Conservation (phyloP, 1,140 invertebrate genomes). For the Eupeodes corollae region DNA sequence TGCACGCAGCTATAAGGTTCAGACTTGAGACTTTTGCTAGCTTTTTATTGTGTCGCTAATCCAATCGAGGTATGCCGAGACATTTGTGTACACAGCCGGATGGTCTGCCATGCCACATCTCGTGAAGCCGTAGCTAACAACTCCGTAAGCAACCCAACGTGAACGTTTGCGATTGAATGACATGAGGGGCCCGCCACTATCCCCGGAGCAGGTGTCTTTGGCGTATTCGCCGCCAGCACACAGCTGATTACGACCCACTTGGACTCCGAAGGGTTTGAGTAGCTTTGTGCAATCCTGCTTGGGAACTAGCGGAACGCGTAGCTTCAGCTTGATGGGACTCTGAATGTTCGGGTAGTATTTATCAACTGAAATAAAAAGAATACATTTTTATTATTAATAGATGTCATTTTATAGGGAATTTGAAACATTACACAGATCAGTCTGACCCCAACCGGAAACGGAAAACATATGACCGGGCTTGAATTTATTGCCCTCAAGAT, state of each 20-base stretch:
- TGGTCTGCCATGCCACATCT: slow-evolving; percentile 42
- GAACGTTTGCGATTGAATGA: slow-evolving; percentile 26
- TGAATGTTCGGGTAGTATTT: slow-evolving; percentile 32
- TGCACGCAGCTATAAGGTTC: no score
- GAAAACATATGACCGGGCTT: slow-evolving; percentile 44
- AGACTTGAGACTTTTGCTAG: no score
- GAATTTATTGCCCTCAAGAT: slow-evolving; percentile 34
- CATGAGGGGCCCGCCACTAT: slow-evolving; percentile 48
- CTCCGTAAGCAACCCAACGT: slow-evolving; percentile 39
- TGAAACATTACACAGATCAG: slow-evolving; percentile 40
- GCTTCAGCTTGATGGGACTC: slow-evolving; percentile 34
- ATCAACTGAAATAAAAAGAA: slow-evolving; percentile 18
- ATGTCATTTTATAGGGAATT: background rate
- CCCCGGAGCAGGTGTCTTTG: slow-evolving; percentile 56
- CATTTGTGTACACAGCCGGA: slow-evolving; percentile 46
- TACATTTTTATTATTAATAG: background rate
- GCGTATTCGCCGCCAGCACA: slow-evolving; percentile 53
- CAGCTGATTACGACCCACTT: slow-evolving; percentile 43
- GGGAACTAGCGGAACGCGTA: slow-evolving; percentile 27
- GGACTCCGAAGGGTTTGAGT: slow-evolving; percentile 32
- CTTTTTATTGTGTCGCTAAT: slow-evolving; percentile 14
- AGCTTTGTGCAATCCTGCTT: slow-evolving; percentile 27
- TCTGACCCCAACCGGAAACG: slow-evolving; percentile 75
- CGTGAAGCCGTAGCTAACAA: slow-evolving; percentile 49
- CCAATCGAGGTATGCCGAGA: slow-evolving; percentile 40